Base-by-base conservation (phyloP, 2,888 invertebrate species). In the Bombylius discolor region DNA sequence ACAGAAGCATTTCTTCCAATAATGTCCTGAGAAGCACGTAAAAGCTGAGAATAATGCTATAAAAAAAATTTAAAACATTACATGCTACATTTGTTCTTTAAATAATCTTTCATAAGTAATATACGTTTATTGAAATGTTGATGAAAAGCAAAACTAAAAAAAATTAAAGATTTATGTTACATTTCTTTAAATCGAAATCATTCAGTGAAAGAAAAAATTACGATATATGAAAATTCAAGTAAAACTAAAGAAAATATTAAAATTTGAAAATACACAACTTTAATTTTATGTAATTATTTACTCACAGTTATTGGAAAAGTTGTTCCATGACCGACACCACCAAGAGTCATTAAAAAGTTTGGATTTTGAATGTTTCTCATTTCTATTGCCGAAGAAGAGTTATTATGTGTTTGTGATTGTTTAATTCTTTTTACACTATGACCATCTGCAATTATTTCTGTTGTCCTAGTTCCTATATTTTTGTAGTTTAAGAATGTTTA, bases 221-320 rank as follows among this genome's bases (percentile, higher is more conserved):
- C n/a, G n/a, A n/a, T n/a, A n/a, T n/a, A n/a, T n/a, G n/a, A n/a
- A n/a, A n/a, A 23, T 23, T 23, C 23, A 23, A 23, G 23, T 23
- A 23, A 23, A 23, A 23, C 23, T 23, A 23, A 23, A 58, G 6
- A 56, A 49, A 51, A 49, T 52, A 49, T 14, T 31, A 49, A 54
- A n/a, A 34, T 23, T n/a, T 11, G 5, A 12, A 9, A 13, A 34
- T 23, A 52, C 9, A 45, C 32, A 52, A 12, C 14, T 52, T 52
- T 1, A 23, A 9, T 48, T 48, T 48, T 32, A 48, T 48, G 23
- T 7, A 12, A 31, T 48, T 13, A 34, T 47, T 23, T 31, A 62
- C 62, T 63, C 62, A 66, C 66, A 59, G 64, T 63, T 61, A 65
- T 62, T 52, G 64, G 57, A 62, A 64, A 66, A 51, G 63, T 34